A percentile compares a stretch with the other conserved stretches of the same genome.
phyloP scores from a whole-genome alignment of 53 echinoderm and acorn worm genomes.

The Zoroaster sp. region DNA sequence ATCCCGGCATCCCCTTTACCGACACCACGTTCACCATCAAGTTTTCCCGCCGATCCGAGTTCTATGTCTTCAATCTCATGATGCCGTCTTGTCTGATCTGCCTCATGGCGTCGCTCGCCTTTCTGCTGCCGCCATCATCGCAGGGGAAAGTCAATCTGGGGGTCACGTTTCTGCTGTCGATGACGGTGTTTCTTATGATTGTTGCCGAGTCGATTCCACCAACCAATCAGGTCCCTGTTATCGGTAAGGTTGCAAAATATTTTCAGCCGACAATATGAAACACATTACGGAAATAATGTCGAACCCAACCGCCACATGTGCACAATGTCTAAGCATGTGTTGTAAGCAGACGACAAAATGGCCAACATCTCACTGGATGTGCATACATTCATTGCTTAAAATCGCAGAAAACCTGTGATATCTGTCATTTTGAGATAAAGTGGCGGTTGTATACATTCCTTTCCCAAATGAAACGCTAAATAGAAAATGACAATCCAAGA shows the following conservation, averaged over 20 bases:
- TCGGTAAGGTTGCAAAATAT: conserved; percentile 61
- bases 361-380: too few relatives aligned
- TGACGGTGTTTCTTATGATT: conserved; percentile 97
- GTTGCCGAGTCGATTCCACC: conserved; percentile 98
- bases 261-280: not conserved
- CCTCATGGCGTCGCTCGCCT: conserved; percentile 91
- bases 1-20: conserved; percentile 89
- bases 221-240: conserved; percentile 87
- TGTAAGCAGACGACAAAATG: too few relatives aligned
- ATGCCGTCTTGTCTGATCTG: conserved; percentile 90
- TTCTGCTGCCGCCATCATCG: conserved; percentile 89
- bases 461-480: too few relatives aligned
- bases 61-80: conserved; percentile 93
- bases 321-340: too few relatives aligned
- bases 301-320: too few relatives aligned
- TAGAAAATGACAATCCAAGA: too few relatives aligned
- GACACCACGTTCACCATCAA: conserved; percentile 84
- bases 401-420: too few relatives aligned
- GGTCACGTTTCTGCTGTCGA: conserved; percentile 94
- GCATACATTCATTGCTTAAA: too few relatives aligned
- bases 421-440: too few relatives aligned
- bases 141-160: conserved; percentile 97
- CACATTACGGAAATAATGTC: too few relatives aligned
- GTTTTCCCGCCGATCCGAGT: conserved; percentile 74
- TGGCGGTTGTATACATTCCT: too few relatives aligned